phyloP scores from a whole-genome alignment of 30 jellyfish, hydroid and myxozoan genomes.

The Turritopsis rubra region DNA sequence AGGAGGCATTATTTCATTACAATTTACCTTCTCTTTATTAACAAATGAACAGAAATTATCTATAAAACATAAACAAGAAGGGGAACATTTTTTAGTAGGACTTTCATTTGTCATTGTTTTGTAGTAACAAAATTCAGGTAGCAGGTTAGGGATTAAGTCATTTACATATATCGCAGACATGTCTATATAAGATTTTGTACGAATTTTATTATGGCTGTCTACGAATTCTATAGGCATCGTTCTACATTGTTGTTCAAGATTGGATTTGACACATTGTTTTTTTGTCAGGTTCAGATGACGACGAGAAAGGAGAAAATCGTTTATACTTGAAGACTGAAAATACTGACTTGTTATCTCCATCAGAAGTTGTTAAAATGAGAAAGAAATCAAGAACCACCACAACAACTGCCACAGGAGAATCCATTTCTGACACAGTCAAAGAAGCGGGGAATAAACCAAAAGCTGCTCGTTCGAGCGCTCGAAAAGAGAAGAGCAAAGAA shows the following conservation, averaged over 20 bases:
- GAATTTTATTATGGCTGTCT: no score
- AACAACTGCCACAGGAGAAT: constrained; percentile 4
- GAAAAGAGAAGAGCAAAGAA: constrained; percentile 11
- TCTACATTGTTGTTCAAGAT: background rate
- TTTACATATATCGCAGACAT: no score
- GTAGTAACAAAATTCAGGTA: no score
- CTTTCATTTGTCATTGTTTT: no score
- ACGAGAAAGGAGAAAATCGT: background rate
- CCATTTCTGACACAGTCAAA: background rate
- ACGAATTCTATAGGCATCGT: background rate
- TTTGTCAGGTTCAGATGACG: constrained; percentile 3
- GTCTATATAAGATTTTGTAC: no score
- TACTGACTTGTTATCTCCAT: constrained; percentile 32
- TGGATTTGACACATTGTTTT: no score
- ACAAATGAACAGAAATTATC: no score
- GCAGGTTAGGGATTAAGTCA: no score
- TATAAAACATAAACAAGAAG: no score
- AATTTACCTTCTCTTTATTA: no score
- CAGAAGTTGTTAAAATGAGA: constrained; percentile 37
- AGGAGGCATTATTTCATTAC: no score
- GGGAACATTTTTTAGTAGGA: no score
- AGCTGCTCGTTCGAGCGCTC: constrained; percentile 4
- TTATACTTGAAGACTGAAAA: background rate
- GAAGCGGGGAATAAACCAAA: background rate
- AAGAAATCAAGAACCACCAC: constrained; percentile 13